Percentiles rank a stretch among this genome's conserved stretches.
phyloP scores from a whole-genome alignment of 1,140 invertebrate genomes.

The Pantala flavescens region DNA sequence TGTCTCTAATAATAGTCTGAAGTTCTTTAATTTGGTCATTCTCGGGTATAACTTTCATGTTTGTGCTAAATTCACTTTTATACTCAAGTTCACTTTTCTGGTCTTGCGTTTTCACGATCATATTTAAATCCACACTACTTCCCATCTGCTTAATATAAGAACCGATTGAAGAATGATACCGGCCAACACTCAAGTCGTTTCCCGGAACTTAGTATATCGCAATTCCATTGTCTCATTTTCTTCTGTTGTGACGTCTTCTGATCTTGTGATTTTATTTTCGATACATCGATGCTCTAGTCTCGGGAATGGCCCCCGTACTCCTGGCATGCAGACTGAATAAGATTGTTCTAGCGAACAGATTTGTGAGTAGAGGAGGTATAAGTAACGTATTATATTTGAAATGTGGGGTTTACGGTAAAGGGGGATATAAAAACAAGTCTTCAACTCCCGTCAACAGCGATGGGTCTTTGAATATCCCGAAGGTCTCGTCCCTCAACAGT shows the following conservation, averaged over 20 bases:
- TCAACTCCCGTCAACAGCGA: neutral
- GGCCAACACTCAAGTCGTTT: too few species aligned
- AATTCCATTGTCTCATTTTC: too few species aligned
- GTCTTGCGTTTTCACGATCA: neutral
- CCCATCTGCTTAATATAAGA: neutral
- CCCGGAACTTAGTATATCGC: too few species aligned
- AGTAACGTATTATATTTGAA: neutral
- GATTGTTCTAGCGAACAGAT: neutral
- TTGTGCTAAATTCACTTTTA: slow-evolving; percentile 54
- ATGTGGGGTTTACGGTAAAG: neutral
- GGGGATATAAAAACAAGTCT: neutral
- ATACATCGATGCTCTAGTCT: neutral
- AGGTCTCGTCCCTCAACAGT: neutral
- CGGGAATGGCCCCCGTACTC: neutral
- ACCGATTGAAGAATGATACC: too few species aligned
- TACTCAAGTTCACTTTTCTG: neutral
- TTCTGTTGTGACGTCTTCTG: neutral
- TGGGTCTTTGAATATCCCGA: neutral
- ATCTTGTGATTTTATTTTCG: neutral
- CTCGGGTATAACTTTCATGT: slow-evolving; percentile 66
- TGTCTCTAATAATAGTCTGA: slow-evolving; percentile 90
- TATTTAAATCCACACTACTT: neutral
- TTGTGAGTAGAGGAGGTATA: slow-evolving; percentile 9
- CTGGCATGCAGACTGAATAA: neutral
- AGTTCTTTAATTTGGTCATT: slow-evolving; percentile 88